phyloP scores from a whole-genome alignment of 2,113 vertebrate species.

The Megaptera novaeangliae region DNA sequence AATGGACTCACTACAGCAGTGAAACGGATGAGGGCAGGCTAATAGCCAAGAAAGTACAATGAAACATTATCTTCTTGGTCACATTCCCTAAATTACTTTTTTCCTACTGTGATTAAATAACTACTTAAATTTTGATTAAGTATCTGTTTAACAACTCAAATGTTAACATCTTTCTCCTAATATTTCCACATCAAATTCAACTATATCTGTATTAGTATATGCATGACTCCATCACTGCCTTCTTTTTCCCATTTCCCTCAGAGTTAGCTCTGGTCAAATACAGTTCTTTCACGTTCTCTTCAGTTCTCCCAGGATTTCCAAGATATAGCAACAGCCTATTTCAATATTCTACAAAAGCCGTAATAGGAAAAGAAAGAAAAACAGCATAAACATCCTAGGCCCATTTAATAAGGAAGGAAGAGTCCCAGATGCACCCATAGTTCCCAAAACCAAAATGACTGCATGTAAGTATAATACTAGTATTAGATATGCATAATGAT shows the following conservation, averaged over 20 bases:
- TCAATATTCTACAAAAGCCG: not conserved
- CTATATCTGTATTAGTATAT: not conserved
- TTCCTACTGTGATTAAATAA: not conserved
- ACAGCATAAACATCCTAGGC: not conserved
- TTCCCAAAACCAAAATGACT: not conserved
- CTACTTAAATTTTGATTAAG: not conserved
- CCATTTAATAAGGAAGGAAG: not conserved
- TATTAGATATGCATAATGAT: not conserved
- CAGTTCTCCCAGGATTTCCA: slow-evolving; percentile 10
- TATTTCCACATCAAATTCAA: not conserved
- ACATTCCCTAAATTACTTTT: not conserved
- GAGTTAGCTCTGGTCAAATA: not conserved
- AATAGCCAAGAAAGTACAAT: not conserved
- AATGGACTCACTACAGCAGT: not conserved
- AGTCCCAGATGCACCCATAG: not conserved
- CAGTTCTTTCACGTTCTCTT: not conserved
- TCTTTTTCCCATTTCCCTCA: not conserved
- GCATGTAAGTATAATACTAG: not conserved
- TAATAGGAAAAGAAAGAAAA: not conserved
- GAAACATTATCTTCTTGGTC: not conserved
- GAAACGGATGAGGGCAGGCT: not conserved
- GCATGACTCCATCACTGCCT: not conserved
- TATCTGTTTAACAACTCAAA: not conserved
- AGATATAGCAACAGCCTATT: not conserved
- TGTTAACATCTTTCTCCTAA: not conserved